Evolutionary conservation across 2,797 vertebrate genomes (phyloP), one percentile per base, ranked within the genome.

Genomic region (Sus cebifrons): DNA sequence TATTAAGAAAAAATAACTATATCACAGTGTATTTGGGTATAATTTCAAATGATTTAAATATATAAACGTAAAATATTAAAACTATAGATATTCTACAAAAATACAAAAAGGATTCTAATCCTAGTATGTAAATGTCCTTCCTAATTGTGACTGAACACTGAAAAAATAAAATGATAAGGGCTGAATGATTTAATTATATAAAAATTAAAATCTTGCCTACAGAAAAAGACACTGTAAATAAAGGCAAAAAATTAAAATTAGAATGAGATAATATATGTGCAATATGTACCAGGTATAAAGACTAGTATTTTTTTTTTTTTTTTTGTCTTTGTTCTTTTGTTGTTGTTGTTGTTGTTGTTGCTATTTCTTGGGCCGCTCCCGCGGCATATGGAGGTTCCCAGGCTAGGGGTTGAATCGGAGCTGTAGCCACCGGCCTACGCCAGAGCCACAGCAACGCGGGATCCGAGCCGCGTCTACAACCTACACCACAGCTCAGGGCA

Each of bases 211-310:
- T 6, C 32, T 86, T 84, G 23, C 6, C 12, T 75, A 25, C 18
- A 92, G n/a, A 62, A 86, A 77, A 77, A 62, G 44, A 83, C 8
- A 71, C 5, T 16, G 36, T 60, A 86, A 81, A 82, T 32, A 70
- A 85, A 71, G 10, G 49, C 83, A 70, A 91, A 62, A 65, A 2
- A 70, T 70, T 95, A 94, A 92, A 91, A 68, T 74, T 82, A 64
- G 44, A 77, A 52, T 54, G 11, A 94, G 21, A 54, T 73, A 60
- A 71, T 88, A 96, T 23, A 40, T 8, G 7, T 23, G 5, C 3
- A 77, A 32, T 32, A 20, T 54, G 18, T 25, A 49, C 29, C 11
- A 25, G n/a, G 56, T 3, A 73, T 25, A 64, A 81, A 94, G 18
- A 85, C 23, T 27, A 79, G 4, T 9, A 82, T 77, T 67, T n/a